Conservation (phyloP, 2,888 invertebrate species). For the Dioctria linearis region DNA sequence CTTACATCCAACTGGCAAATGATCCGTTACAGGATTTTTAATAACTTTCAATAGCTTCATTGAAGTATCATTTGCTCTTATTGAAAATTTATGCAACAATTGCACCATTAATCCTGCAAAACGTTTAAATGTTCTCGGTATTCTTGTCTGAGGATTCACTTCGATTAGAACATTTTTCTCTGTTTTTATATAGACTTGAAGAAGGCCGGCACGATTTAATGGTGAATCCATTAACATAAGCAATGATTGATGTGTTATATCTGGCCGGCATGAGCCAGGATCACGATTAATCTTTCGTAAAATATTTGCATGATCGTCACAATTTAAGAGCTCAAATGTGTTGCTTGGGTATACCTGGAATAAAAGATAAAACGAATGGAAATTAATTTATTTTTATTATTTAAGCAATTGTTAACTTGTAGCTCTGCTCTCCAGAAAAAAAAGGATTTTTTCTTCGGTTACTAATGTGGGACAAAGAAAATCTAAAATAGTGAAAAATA, state of each 20-base stretch:
- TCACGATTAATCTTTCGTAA: slow-evolving; percentile 90
- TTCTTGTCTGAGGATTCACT: slow-evolving; percentile 96
- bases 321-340: slow-evolving; percentile 91
- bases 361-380: neutral
- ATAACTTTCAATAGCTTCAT: slow-evolving; percentile 95
- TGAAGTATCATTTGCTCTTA: slow-evolving; percentile 91
- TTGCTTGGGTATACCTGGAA: slow-evolving; percentile 80
- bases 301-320: slow-evolving; percentile 91
- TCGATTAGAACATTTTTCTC: slow-evolving; percentile 94
- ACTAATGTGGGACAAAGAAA: too few relatives aligned
- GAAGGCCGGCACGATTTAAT: slow-evolving; percentile 92
- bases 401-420: too few relatives aligned
- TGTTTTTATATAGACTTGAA: slow-evolving; percentile 96
- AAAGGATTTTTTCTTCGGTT: too few relatives aligned
- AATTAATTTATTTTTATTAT: neutral
- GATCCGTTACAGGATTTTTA: slow-evolving; percentile 95
- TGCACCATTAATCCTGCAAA: slow-evolving; percentile 99
- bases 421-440: too few relatives aligned
- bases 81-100: slow-evolving; percentile 93
- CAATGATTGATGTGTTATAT: slow-evolving; percentile 97
- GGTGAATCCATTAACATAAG: slow-evolving; percentile 99
- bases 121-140: slow-evolving; percentile 96
- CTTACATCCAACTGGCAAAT: slow-evolving; percentile 93
- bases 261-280: slow-evolving; percentile 92
- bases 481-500: too few relatives aligned